Evolutionary conservation across 1,140 invertebrate species (phyloP), one percentile per base, ranked within the genome.

Genomic region (Euwallacea similis): DNA sequence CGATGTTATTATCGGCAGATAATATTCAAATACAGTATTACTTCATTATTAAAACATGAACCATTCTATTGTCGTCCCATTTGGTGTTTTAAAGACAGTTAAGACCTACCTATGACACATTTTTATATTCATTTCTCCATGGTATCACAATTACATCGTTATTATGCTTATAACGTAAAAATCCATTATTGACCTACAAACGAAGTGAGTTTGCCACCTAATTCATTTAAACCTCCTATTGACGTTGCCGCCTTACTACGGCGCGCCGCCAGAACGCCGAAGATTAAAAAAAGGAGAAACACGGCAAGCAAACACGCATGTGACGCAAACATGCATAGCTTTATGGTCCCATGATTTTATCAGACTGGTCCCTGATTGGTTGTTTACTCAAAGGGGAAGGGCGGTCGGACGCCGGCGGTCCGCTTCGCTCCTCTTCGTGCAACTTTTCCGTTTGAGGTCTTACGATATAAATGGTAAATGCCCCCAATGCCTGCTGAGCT

Each of bases 261-360:
- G 13, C 46, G 16, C 9, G 16, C 50, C 50, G 55, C 10, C 55
- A 7, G 55, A n/a, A 21, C 55, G 10, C 7, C 55, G 10, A 43
- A 61, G 11, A 43, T 6, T 10, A 42, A 43, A 54, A 66, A 42
- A 60, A 58, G 58, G 65, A 56, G 62, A 66, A 66, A 55, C 50
- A 13, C 21, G 53, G 44, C 42, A 62, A 59, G 73, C 73, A 75
- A 79, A 77, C 75, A 79, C 76, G 77, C 77, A 77, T 78, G 74
- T 74, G 73, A 71, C 65, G 74, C 74, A 73, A 74, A 78, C 76
- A 78, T 79, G 76, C 77, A 79, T 79, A 77, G 76, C 79, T 78
- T 78, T 78, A 81, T 78, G 78, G 78, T 79, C 77, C 79, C 79
- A 79, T 79, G 79, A 81, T 79, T 81, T 81, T 81, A 81, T 81